Conservation (phyloP, 35 echinoderm and acorn worm species). For the Strongylocentrotus purpuratus region DNA sequence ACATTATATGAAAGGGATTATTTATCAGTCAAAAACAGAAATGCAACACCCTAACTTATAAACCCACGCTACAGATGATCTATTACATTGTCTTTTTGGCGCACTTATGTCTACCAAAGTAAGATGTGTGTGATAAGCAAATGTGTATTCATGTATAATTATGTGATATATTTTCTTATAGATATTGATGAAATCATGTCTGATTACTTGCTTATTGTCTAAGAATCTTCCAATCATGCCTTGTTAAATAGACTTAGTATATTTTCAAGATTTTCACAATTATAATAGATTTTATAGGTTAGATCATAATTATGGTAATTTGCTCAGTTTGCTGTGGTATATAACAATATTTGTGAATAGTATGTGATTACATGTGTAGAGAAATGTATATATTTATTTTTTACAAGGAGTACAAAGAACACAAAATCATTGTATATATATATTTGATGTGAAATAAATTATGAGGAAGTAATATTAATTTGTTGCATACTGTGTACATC, state of each 20-base stretch:
- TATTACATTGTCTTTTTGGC: not conserved
- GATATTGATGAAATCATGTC: not conserved
- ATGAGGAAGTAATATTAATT: not conserved
- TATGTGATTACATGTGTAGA: not conserved
- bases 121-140: not conserved
- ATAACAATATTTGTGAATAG: not conserved
- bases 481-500: not conserved
- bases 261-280: too few species aligned
- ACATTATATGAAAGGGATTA: too few species aligned
- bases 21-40: too few species aligned
- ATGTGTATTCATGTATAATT: not conserved
- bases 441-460: not conserved
- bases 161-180: not conserved
- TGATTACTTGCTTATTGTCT: not conserved
- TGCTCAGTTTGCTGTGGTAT: not conserved
- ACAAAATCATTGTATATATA: not conserved
- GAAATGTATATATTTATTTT: constrained; percentile 1
- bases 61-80: too few species aligned
- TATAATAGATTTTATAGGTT: too few species aligned
- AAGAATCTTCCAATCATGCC: not conserved
- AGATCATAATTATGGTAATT: not conserved
- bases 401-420: not conserved
- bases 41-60: too few species aligned
- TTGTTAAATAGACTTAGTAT: too few species aligned
- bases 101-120: not conserved